Evolutionary conservation across 2,888 invertebrate genomes (phyloP).

Genomic region (Drepana falcataria): DNA sequence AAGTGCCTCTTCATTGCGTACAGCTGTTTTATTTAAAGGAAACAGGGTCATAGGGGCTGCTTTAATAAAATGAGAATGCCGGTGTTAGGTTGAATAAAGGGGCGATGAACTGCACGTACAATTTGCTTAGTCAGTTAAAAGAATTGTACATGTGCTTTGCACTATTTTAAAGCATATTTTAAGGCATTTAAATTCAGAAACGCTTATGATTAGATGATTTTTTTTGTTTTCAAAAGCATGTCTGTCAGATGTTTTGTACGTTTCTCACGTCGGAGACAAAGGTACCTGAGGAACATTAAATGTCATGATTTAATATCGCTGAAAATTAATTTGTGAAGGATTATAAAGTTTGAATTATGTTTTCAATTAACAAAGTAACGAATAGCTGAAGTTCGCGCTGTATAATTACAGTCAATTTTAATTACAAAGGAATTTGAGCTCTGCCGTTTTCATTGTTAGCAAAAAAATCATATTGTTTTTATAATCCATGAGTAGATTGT

Average conservation of each 20-base stretch:
- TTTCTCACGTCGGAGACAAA: constrained; percentile 7
- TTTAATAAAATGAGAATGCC: constrained; percentile 38
- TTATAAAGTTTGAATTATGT: constrained; percentile 12
- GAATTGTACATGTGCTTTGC: not conserved
- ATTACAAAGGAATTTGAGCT: not conserved
- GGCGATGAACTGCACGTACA: constrained; percentile 34
- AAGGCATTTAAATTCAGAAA: not conserved
- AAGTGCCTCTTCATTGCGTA: constrained; percentile 37
- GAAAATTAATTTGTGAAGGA: constrained; percentile 20
- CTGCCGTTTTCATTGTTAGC: too few relatives aligned
- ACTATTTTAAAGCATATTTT: too few relatives aligned
- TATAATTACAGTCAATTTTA: constrained; percentile 10
- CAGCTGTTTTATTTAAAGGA: constrained; percentile 44
- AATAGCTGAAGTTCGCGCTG: not conserved
- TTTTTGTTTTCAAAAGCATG: constrained; percentile 12
- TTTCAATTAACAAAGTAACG: constrained; percentile 5
- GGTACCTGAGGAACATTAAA: constrained; percentile 21
- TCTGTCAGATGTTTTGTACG: constrained; percentile 28
- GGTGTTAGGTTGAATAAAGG: constrained; percentile 36
- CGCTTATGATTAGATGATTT: not conserved
- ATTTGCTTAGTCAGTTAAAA: constrained; percentile 5
- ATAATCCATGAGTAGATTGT: too few relatives aligned
- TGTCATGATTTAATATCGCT: constrained; percentile 17
- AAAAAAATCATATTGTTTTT: too few relatives aligned
- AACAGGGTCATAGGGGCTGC: constrained; percentile 51